Conservation (phyloP, 2,888 invertebrate genomes). For the Synergus laeviventris region DNA sequence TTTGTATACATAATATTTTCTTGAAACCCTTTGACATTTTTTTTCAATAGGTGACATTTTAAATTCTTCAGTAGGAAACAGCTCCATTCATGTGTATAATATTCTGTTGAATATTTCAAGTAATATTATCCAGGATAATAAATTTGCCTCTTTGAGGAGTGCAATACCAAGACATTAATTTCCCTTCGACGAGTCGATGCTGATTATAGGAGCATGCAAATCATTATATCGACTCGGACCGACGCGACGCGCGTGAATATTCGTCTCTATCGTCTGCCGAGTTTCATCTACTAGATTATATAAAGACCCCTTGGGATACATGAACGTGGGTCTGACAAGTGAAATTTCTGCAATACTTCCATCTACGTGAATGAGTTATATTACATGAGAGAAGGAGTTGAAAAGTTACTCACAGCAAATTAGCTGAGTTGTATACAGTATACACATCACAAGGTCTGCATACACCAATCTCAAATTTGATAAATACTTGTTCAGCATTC, state of each 20-base stretch:
- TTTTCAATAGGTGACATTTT: no score
- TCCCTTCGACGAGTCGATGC: not conserved
- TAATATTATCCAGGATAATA: not conserved
- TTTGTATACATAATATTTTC: no score
- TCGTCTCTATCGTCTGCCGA: not conserved
- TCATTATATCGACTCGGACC: not conserved
- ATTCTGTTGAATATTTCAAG: not conserved
- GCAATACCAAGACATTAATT: not conserved
- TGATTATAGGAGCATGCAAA: not conserved
- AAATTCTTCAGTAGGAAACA: not conserved
- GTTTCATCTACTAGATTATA: slow-evolving; percentile 13
- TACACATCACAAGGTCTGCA: not conserved
- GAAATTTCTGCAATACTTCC: not conserved
- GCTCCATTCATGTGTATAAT: not conserved
- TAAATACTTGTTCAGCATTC: not conserved
- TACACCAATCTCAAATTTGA: not conserved
- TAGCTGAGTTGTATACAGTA: slow-evolving; percentile 4
- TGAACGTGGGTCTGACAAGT: slow-evolving; percentile 14
- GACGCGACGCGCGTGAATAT: not conserved
- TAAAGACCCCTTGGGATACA: not conserved
- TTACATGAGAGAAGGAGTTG: slow-evolving; percentile 6
- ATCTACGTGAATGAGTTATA: not conserved
- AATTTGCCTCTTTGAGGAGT: not conserved
- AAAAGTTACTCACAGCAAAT: slow-evolving; percentile 13
- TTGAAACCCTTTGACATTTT: no score